A percentile compares a stretch with the other conserved stretches of the same genome.
Conservation (phyloP, 2,888 invertebrate species). For the Hofmannophila pseudospretella region DNA sequence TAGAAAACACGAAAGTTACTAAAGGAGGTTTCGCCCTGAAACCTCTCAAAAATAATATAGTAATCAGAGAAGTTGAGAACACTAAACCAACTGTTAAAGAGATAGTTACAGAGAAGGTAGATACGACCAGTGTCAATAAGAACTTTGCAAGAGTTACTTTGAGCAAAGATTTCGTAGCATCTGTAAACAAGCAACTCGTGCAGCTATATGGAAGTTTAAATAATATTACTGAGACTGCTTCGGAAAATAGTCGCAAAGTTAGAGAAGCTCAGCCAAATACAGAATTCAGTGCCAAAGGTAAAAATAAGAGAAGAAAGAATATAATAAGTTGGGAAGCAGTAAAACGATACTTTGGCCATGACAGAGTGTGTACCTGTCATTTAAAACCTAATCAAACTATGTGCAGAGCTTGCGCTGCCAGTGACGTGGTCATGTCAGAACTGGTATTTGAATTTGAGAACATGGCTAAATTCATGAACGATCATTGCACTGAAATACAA, state of each 20-base stretch:
- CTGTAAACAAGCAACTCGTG: constrained; percentile 39
- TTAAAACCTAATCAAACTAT: constrained; percentile 47
- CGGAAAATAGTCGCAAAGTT: constrained; percentile 11
- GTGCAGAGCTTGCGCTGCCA: constrained; percentile 55
- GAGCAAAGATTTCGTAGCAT: constrained; percentile 42
- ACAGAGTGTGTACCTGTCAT: constrained; percentile 49
- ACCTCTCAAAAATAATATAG: constrained; percentile 26
- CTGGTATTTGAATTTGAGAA: constrained; percentile 56
- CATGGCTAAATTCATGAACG: constrained; percentile 47
- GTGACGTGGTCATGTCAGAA: constrained; percentile 53
- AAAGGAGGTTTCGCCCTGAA: constrained; percentile 33
- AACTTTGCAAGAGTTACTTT: constrained; percentile 29
- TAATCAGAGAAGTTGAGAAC: not conserved
- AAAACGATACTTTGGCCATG: constrained; percentile 43
- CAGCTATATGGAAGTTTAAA: constrained; percentile 33
- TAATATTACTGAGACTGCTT: constrained; percentile 4
- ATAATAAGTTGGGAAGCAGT: constrained; percentile 37
- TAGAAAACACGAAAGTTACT: constrained; percentile 31
- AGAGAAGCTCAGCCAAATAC: constrained; percentile 4
- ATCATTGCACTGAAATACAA: constrained; percentile 63
- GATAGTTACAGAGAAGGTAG: constrained; percentile 6
- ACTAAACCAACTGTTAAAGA: not conserved
- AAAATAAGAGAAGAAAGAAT: constrained; percentile 3
- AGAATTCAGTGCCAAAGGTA: no score
- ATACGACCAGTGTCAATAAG: constrained; percentile 20